These are phyloP conservation scores for Aldrovandia affinis DNA, from an alignment of 2,797 vertebrate species.

Conservation along the genomic window DNA sequence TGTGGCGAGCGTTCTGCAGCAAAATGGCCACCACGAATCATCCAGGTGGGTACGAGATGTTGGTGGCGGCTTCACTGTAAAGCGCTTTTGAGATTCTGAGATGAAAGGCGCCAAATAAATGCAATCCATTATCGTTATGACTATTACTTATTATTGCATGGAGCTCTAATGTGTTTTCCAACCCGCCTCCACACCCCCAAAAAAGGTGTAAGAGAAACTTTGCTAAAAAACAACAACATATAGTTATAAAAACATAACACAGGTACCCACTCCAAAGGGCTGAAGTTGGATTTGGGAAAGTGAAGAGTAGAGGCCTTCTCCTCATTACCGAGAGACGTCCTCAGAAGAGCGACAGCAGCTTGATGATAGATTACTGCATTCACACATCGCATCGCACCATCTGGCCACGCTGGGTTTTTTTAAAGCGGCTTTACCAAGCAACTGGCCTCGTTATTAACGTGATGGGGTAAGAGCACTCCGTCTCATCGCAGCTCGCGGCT, in stretches of 20 bases:
- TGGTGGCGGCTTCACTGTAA: background rate
- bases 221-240: background rate
- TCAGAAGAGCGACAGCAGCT: conserved; percentile 2
- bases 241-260: background rate
- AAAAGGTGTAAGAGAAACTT: background rate
- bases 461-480: background rate
- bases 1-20: background rate
- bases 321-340: background rate
- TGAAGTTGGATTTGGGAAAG: background rate
- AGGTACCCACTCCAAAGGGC: background rate
- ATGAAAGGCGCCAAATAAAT: background rate
- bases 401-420: background rate
- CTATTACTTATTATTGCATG: background rate
- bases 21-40: background rate
- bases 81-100: too few species aligned
- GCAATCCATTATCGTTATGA: background rate
- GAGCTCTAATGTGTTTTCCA: background rate
- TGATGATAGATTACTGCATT: conserved; percentile 13
- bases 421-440: background rate
- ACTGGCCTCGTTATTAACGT: conserved; percentile 16
- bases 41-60: background rate
- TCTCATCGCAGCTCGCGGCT: background rate
- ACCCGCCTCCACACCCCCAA: background rate
- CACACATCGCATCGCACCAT: conserved; percentile 15
- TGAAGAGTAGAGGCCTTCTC: background rate